These are phyloP conservation scores for Cyrtonyx montezumae DNA, from an alignment of 2,113 vertebrate genomes.

Conservation along the genomic window DNA sequence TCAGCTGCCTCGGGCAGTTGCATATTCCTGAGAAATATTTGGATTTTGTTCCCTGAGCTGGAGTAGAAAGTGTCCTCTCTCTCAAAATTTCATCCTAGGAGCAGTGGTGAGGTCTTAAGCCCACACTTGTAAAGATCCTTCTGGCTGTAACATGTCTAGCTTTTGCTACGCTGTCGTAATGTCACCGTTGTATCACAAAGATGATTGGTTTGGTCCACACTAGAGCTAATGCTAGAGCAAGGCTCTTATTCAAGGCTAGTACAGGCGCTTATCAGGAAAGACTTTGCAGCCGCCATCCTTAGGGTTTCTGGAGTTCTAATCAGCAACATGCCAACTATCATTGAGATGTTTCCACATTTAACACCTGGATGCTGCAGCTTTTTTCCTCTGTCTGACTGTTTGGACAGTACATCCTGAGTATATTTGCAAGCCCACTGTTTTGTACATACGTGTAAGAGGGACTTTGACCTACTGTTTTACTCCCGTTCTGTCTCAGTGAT, in stretches of 20 bases:
- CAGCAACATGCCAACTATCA: neutral
- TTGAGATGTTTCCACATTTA: neutral
- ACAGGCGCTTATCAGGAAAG: neutral
- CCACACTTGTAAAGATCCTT: neutral
- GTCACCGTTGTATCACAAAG: neutral
- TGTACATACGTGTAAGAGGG: neutral
- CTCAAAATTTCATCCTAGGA: neutral
- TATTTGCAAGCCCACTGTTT: neutral
- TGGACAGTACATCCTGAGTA: neutral
- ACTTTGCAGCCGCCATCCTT: neutral
- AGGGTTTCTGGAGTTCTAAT: neutral
- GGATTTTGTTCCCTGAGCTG: neutral
- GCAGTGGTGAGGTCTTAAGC: neutral
- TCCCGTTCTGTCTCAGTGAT: neutral
- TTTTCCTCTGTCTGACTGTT: neutral
- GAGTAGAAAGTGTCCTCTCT: neutral
- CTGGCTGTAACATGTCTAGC: neutral
- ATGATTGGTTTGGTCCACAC: neutral
- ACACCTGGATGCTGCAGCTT: neutral
- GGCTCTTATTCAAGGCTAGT: neutral
- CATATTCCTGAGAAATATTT: constrained; percentile 36
- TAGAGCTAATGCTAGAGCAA: neutral
- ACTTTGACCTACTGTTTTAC: neutral
- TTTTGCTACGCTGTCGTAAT: neutral
- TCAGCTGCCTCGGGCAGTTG: constrained; percentile 12